Evolutionary conservation across 2,888 invertebrate species (phyloP), one percentile per base, ranked within the genome.

Genomic region (Pharmacophagus antenor): DNA sequence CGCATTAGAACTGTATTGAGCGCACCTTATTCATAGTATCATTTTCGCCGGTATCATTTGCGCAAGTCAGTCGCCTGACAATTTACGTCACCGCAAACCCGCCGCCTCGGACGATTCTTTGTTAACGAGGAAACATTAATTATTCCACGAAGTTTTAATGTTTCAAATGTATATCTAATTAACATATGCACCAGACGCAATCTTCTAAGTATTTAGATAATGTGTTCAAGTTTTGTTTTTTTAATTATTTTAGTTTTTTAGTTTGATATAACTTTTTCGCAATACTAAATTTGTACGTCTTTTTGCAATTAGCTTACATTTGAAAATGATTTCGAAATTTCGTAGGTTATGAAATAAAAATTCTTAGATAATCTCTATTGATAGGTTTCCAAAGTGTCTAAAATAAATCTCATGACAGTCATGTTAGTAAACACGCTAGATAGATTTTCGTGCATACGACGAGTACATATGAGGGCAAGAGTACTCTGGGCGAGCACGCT

Each of bases 111-210:
- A 23, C 23, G 10, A 6, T 12, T 12, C 31, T 31, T 50, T 50
- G 50, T 31, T n/a, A 27, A 50, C 50, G 20, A 50, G 50, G 31
- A 50, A 50, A 50, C 49, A 25, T n/a, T 41, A 20, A 51, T 51
- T 41, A 51, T 51, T 51, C 20, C 7, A 17, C 21, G 41, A 51
- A 51, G 21, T 41, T 18, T 51, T 50, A 49, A 49, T 27, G n/a
- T 51, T 51, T 22, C 2, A 51, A 51, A 51, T 21, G 17, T 31
- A 21, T 12, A 18, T 10, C 51, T 41, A 37, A 51, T 51, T 51
- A 41, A 41, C 20, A 50, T 27, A 50, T n/a, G 27, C 17, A 8
- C 27, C 20, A 27, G 15, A 50, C 50, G 20, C 50, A 27, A 50
- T 50, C 27, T 18, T 31, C n/a, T n/a, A n/a, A 31, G 12, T 10